Evolutionary conservation across 2,113 vertebrate genomes (phyloP), one percentile per base, ranked within the genome.

Genomic region (Rhynchomys soricoides): DNA sequence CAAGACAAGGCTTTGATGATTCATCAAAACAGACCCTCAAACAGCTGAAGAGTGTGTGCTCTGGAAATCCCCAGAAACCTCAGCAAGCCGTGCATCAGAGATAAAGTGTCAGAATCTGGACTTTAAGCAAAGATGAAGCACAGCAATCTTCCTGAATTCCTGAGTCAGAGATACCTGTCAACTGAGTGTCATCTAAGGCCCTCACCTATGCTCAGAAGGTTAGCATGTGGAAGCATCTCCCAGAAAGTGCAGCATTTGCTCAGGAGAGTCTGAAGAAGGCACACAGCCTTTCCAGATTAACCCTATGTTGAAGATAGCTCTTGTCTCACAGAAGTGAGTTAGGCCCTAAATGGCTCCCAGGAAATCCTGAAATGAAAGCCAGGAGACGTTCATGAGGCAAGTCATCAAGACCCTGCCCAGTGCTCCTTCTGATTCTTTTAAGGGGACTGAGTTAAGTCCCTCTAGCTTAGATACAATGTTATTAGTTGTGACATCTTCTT

Each of bases 41-140:
- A 79, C 13, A 90, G 37, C 43, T 21, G 48, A 55, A 88, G 15
- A 91, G 19, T 7, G 21, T 7, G 70, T 34, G 29, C 31, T 40
- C 21, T 45, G 24, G 55, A 34, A 83, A 86, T 93, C 21, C 78
- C 70, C 31, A 8, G 19, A 81, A 90, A 92, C 88, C 17, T 70
- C 34, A 26, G 66, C 0, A 52, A 48, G 43, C 71, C 81, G 66
- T 52, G n/a, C 70, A 64, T 86, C 37, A 86, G 22, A 83, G 9
- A 7, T 34, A 48, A 48, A 48, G 59, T 0, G 40, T 64, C n/a
- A 71, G 90, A 57, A 8, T 37, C 29, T 59, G 52, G 48, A 73
- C 81, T 87, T 91, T 43, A 95, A 94, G 45, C 48, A 97, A 48
- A 78, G 37, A 52, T 17, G 4, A 91, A 71, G 86, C 71, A 57